Percentiles rank a stretch among this genome's conserved stretches.
These are phyloP conservation scores for Vipera ursinii DNA, from an alignment of 2,797 vertebrate species.

Conservation along the genomic window DNA sequence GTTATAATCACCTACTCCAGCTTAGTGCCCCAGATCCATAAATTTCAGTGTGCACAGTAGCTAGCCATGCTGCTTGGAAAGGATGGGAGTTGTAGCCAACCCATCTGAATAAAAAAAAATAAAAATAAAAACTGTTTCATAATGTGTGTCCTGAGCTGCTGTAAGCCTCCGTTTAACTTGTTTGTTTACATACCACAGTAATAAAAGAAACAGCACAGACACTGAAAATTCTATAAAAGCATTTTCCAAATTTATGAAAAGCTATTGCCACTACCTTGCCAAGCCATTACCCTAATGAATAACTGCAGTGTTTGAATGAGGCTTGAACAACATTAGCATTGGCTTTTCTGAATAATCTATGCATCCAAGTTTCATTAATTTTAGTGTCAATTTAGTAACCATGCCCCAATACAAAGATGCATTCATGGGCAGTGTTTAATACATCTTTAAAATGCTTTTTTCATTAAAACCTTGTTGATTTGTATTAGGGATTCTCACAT, in stretches of 20 bases:
- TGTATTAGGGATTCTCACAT: conserved; percentile 9
- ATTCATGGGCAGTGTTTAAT: conserved; percentile 4
- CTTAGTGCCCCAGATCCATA: neutral
- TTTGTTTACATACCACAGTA: neutral
- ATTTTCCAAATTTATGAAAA: neutral
- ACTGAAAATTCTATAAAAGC: neutral
- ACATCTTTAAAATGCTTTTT: neutral
- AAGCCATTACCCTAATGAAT: conserved; percentile 4
- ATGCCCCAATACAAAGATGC: neutral
- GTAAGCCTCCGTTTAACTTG: neutral
- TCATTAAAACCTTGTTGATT: conserved; percentile 9
- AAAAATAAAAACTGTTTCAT: neutral
- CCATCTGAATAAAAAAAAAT: neutral
- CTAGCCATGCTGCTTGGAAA: neutral
- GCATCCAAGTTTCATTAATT: conserved; percentile 18
- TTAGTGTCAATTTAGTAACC: neutral
- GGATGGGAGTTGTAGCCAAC: neutral
- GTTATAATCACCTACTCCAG: neutral
- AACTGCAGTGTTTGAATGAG: conserved; percentile 3
- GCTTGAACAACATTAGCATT: conserved; percentile 34
- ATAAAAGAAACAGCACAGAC: neutral
- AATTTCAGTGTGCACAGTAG: neutral
- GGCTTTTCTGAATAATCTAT: conserved; percentile 31
- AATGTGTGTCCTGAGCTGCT: neutral
- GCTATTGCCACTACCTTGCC: neutral